These are phyloP conservation scores for Cochlearius cochlearius DNA, from an alignment of 2,113 vertebrate species.

Conservation along the genomic window DNA sequence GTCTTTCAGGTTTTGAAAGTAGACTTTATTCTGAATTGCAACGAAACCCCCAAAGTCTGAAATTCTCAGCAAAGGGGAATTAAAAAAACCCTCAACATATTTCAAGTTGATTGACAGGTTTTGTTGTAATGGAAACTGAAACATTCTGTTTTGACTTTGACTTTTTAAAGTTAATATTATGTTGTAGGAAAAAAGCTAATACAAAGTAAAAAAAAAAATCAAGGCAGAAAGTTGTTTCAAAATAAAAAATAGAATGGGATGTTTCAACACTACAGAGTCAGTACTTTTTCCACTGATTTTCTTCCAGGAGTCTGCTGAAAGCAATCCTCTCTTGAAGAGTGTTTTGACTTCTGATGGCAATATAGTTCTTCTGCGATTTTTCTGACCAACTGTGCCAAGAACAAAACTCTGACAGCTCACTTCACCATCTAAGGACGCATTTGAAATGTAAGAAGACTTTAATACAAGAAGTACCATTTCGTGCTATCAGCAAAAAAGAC, in stretches of 20 bases:
- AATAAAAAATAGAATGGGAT: not conserved
- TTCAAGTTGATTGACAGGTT: slow-evolving; percentile 20
- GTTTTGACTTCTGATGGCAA: not conserved
- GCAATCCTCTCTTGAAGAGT: not conserved
- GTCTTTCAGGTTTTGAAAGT: not conserved
- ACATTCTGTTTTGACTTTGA: not conserved
- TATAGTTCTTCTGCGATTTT: not conserved
- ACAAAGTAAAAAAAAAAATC: not conserved
- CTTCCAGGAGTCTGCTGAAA: not conserved
- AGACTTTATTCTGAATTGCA: not conserved
- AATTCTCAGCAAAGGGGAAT: not conserved
- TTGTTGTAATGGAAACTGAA: not conserved
- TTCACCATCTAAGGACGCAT: not conserved
- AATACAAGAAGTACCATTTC: not conserved
- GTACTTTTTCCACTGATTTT: not conserved
- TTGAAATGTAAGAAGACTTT: not conserved
- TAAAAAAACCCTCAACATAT: not conserved
- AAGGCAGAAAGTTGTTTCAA: not conserved
- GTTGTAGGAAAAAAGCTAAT: not conserved
- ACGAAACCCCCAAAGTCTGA: not conserved
- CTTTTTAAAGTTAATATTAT: not conserved
- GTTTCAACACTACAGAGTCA: not conserved
- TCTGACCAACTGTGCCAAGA: not conserved
- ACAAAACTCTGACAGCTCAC: not conserved
- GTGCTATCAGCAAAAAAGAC: not conserved